Conservation (phyloP, 2,113 vertebrate genomes). For the Erythrocercus mccallii region DNA sequence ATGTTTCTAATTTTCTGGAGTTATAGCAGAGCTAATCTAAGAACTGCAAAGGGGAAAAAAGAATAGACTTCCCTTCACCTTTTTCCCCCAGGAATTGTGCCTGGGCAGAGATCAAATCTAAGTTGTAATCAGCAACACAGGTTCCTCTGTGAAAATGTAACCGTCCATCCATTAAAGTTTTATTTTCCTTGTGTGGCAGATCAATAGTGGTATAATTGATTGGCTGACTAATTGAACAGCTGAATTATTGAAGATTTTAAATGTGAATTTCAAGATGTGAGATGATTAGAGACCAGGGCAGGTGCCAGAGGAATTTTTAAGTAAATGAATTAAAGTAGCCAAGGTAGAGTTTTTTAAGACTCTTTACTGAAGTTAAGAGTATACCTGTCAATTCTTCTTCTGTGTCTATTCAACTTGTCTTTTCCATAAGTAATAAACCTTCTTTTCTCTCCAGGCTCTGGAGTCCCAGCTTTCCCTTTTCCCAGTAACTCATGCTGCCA, state of each 20-base stretch:
- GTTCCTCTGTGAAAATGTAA: background rate
- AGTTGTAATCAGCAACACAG: background rate
- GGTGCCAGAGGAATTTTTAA: background rate
- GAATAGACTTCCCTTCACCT: fast-evolving
- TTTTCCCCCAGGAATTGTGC: background rate
- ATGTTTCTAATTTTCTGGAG: background rate
- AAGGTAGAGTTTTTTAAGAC: background rate
- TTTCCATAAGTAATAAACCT: background rate
- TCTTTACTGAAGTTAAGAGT: background rate
- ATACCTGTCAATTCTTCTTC: background rate
- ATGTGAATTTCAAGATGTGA: background rate
- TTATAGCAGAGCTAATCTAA: background rate
- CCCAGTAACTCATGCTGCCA: background rate
- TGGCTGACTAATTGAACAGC: background rate
- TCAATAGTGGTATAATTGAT: constrained; percentile 40
- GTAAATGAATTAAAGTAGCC: background rate
- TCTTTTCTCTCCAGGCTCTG: background rate
- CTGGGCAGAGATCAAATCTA: background rate
- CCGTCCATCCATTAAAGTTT: background rate
- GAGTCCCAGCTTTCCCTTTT: background rate
- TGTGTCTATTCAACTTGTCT: background rate
- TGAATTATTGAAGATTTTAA: constrained; percentile 49
- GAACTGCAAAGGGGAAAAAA: background rate
- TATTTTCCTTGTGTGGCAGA: constrained; percentile 9
- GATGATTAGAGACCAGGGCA: background rate